Conservation (phyloP, 2,888 invertebrate genomes). For the Xanthia icteritia region DNA sequence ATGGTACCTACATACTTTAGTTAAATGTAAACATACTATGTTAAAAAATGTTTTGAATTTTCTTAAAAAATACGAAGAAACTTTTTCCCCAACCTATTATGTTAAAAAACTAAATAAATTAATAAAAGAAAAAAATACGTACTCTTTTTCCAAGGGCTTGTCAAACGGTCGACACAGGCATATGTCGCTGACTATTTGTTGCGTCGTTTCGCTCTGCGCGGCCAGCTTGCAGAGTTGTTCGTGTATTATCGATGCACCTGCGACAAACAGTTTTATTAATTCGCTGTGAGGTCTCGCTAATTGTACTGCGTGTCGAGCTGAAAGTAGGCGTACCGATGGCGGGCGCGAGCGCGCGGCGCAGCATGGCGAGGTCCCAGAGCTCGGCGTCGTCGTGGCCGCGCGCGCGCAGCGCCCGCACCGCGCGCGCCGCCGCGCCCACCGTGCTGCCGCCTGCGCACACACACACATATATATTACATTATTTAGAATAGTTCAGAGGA, state of each 20-base stretch:
- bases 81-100: no score
- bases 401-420: slow-evolving; percentile 77
- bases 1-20: no score
- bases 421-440: slow-evolving; percentile 75
- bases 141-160: slow-evolving; percentile 80
- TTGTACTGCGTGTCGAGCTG: no score
- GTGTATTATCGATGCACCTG: slow-evolving; percentile 82
- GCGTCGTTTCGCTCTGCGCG: slow-evolving; percentile 77
- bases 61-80: no score
- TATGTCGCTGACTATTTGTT: slow-evolving; percentile 76
- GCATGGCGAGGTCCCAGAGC: slow-evolving; percentile 76
- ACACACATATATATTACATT: background rate
- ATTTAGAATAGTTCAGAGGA: no score
- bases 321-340: no score
- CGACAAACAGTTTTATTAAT: background rate
- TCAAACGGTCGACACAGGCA: slow-evolving; percentile 80
- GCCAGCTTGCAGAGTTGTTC: slow-evolving; percentile 77
- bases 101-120: background rate
- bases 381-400: slow-evolving; percentile 36
- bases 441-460: slow-evolving; percentile 73
- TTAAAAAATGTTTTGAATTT: no score
- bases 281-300: no score
- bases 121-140: slow-evolving; percentile 63
- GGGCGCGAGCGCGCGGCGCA: slow-evolving; percentile 70
- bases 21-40: no score